phyloP scores from a whole-genome alignment of 1,140 invertebrate genomes.

The Brachionus rubens region DNA sequence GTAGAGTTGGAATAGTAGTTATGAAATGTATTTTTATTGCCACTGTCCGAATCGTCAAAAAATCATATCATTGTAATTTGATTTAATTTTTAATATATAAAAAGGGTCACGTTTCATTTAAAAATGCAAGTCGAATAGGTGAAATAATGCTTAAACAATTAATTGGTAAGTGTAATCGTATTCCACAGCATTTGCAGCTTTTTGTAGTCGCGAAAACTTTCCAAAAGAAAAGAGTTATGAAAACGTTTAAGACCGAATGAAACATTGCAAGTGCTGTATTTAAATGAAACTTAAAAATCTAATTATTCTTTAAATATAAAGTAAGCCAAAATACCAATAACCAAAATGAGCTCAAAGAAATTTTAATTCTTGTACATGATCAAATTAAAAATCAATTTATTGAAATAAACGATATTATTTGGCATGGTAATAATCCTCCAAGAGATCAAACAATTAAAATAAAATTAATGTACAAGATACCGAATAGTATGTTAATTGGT shows the following conservation, averaged over 20 bases:
- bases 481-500: constrained; percentile 76
- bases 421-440: constrained; percentile 69
- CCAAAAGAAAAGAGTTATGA: background rate
- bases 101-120: constrained; percentile 87
- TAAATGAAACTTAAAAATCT: too few relatives aligned
- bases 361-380: constrained; percentile 13
- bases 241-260: too few relatives aligned
- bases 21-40: too few relatives aligned
- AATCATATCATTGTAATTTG: too few relatives aligned
- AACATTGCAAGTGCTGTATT: too few relatives aligned
- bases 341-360: background rate
- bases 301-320: too few relatives aligned
- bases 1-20: too few relatives aligned
- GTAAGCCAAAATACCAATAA: too few relatives aligned
- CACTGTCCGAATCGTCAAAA: too few relatives aligned
- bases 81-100: too few relatives aligned
- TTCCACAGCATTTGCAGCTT: background rate
- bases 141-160: constrained; percentile 89
- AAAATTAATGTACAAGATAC: constrained; percentile 67
- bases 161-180: constrained; percentile 67
- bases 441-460: constrained; percentile 80
- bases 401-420: background rate
- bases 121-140: constrained; percentile 89
- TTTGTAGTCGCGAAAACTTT: background rate
- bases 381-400: constrained; percentile 26